These are phyloP conservation scores for Psettodes erumei DNA, from an alignment of 2,113 vertebrate genomes.

Conservation along the genomic window DNA sequence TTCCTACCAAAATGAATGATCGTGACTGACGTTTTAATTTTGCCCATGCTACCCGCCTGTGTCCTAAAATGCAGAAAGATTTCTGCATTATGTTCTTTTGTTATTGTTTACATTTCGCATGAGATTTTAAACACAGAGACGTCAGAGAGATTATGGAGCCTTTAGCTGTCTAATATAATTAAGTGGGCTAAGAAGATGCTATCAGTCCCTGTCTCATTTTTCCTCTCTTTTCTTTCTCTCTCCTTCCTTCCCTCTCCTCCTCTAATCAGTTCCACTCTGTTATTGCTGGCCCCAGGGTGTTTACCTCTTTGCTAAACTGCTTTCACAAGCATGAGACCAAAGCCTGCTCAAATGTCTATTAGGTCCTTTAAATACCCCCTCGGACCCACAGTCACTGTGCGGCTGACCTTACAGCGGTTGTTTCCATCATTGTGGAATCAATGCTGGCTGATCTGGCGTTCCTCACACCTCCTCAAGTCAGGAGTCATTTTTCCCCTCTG, in stretches of 20 bases:
- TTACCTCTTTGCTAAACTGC: conserved; percentile 76
- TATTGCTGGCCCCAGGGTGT: conserved; percentile 76
- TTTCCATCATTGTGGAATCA: conserved; percentile 60
- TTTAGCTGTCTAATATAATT: conserved; percentile 78
- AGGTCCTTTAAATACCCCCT: conserved; percentile 54
- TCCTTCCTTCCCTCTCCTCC: conserved; percentile 49
- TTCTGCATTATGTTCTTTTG: conserved; percentile 27
- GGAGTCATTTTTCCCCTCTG: conserved; percentile 49
- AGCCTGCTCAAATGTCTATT: conserved; percentile 70
- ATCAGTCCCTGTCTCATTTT: conserved; percentile 78
- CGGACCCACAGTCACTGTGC: conserved; percentile 40
- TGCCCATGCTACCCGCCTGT: neutral
- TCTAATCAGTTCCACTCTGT: conserved; percentile 81
- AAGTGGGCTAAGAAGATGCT: conserved; percentile 79
- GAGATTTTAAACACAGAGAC: conserved; percentile 41
- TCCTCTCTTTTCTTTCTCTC: conserved; percentile 45
- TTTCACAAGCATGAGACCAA: conserved; percentile 78
- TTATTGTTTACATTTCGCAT: conserved; percentile 67
- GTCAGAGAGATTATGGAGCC: conserved; percentile 51
- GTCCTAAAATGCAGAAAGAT: conserved; percentile 35
- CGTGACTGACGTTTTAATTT: conserved; percentile 9
- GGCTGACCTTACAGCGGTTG: conserved; percentile 58
- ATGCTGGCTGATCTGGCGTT: conserved; percentile 46
- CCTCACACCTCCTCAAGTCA: conserved; percentile 59
- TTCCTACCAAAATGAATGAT: conserved; percentile 3